These are phyloP conservation scores for Myiotriccus ornatus DNA, from an alignment of 2,797 vertebrate species.

Conservation along the genomic window DNA sequence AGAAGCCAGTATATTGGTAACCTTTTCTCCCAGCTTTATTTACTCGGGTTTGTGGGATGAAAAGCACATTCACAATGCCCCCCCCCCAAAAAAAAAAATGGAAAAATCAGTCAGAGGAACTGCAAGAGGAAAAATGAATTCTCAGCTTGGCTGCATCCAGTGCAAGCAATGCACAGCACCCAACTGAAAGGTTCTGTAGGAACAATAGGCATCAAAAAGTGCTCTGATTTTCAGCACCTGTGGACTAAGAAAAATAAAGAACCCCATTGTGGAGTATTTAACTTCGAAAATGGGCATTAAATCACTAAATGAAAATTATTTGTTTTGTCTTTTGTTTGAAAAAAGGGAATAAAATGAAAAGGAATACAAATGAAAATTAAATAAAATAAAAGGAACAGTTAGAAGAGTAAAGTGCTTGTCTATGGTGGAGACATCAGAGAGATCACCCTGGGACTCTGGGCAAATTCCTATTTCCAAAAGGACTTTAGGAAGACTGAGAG, in stretches of 20 bases:
- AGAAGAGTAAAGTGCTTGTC: background rate
- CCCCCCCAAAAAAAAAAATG: fast-evolving
- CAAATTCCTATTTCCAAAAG: background rate
- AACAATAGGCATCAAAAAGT: background rate
- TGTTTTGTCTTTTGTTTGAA: background rate
- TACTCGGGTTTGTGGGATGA: background rate
- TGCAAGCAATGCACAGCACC: background rate
- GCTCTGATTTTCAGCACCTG: background rate
- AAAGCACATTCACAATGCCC: background rate
- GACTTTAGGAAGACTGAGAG: background rate
- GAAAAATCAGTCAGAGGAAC: background rate
- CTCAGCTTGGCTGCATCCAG: background rate
- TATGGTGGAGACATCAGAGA: background rate
- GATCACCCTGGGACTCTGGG: background rate
- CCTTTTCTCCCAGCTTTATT: background rate
- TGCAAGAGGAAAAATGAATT: background rate
- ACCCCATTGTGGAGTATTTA: background rate
- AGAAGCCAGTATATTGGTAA: background rate
- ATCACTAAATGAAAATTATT: background rate
- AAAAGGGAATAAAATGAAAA: background rate
- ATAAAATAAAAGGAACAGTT: background rate
- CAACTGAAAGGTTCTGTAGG: background rate
- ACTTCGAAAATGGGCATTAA: background rate
- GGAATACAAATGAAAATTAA: background rate
- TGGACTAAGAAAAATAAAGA: background rate